Base-by-base conservation (phyloP, 2,113 vertebrate species). In the Isurus oxyrinchus region DNA sequence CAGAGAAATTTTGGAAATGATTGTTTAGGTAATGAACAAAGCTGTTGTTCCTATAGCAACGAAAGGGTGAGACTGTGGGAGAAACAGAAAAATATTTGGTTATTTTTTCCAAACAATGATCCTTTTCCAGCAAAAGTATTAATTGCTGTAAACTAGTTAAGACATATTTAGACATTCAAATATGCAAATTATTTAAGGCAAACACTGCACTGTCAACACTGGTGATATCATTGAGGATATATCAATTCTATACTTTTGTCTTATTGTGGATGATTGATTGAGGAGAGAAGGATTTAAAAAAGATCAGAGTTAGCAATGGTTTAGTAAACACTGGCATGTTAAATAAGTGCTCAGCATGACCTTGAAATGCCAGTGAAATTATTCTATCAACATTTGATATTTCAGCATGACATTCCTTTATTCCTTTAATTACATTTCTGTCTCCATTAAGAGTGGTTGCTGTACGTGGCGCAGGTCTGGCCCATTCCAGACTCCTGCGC, bases 31-130 rank as follows among this genome's bases (percentile, higher is more conserved):
- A 95, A 76, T 13, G 5, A 55, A 69, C 25, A 95, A 95, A 95
- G 27, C 94, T 95, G 94, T n/a, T 76, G 94, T 95, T 95, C 67
- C 63, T 44, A 76, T 72, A 95, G 94, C 94, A 95, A 13, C 25
- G 94, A 55, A 95, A 67, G 27, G 67, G 94, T 49, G 44, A 72
- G 53, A 31, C 94, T 95, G 94, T 27, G 27, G 49, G 13, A 31
- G 13, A 76, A 95, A 57, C 10, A 69, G 67, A 55, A 35, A 95
- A 72, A 49, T 31, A 72, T 53, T 69, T 55, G 27, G 27, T 69
- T 95, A 21, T 40, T 93, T 63, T 94, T 63, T 91, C 90, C n/a
- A 61, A 63, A 93, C 94, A 31, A 69, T 13, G 23, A 10, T 13
- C 5, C 61, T 40, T 67, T 21, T 16, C 8, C n/a, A 44, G 8